Percentiles rank a stretch among this genome's conserved stretches.
Conservation (phyloP, 2,888 invertebrate genomes). For the Ormyrus thymus region DNA sequence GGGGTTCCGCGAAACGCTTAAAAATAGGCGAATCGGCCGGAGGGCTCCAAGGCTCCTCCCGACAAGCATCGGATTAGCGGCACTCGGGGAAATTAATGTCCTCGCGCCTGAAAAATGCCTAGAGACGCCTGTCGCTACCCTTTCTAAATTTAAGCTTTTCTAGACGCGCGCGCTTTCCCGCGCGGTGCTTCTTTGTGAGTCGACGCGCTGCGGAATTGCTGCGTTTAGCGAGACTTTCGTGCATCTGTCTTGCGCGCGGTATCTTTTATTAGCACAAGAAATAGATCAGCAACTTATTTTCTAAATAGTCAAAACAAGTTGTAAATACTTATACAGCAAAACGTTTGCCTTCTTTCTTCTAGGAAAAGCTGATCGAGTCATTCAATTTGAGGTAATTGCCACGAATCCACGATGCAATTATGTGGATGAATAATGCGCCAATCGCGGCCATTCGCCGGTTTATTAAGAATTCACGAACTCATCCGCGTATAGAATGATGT, state of each 20-base stretch:
- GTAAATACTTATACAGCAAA: too few species aligned
- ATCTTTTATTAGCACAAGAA: not conserved
- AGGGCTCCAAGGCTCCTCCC: not conserved
- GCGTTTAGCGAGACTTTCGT: not conserved
- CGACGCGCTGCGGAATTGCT: not conserved
- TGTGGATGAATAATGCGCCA: not conserved
- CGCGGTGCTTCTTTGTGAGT: not conserved
- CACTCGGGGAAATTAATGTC: constrained; percentile 29
- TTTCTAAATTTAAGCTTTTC: constrained; percentile 27
- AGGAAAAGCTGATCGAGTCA: not conserved
- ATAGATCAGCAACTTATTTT: not conserved
- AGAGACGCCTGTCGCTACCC: not conserved
- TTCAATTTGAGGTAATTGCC: not conserved
- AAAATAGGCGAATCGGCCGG: constrained; percentile 38
- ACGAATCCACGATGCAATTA: not conserved
- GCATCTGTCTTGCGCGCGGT: too few species aligned
- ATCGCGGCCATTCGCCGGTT: not conserved
- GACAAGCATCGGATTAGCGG: not conserved
- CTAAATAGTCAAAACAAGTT: not conserved
- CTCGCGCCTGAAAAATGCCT: not conserved
- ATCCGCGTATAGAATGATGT: too few species aligned
- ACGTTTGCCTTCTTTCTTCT: not conserved
- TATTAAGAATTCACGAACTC: not conserved
- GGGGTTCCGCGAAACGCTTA: constrained; percentile 25
- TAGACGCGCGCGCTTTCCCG: not conserved